Evolutionary conservation across 2,113 vertebrate species (phyloP).

Genomic region (Centropus bengalensis): DNA sequence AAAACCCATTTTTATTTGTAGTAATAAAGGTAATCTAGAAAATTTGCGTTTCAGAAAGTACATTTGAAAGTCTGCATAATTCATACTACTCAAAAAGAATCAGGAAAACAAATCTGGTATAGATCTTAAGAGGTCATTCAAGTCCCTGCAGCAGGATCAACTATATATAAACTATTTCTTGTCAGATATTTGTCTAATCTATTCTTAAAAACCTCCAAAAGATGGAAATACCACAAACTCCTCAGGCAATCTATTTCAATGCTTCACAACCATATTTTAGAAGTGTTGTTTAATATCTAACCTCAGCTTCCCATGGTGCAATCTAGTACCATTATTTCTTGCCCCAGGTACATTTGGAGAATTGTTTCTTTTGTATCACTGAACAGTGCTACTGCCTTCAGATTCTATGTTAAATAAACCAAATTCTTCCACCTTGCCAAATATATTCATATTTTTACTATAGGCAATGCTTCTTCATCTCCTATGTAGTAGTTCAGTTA

Average conservation of each 20-base stretch:
- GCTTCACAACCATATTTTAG: background rate
- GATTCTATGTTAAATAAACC: background rate
- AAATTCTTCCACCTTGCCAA: background rate
- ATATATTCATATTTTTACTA: background rate
- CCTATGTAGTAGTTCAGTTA: background rate
- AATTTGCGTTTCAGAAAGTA: background rate
- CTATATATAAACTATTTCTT: background rate
- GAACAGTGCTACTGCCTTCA: background rate
- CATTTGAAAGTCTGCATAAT: background rate
- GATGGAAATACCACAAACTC: background rate
- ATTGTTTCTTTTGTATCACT: background rate
- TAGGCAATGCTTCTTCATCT: background rate
- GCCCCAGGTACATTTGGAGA: background rate
- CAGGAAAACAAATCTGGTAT: background rate
- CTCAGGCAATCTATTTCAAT: background rate
- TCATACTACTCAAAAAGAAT: background rate
- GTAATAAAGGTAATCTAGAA: background rate
- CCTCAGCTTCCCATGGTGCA: background rate
- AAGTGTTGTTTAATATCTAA: background rate
- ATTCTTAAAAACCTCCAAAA: background rate
- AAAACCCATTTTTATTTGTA: background rate
- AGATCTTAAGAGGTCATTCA: background rate
- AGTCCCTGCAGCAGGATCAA: background rate
- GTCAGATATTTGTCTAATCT: background rate
- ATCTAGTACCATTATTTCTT: background rate